Evolutionary conservation across 1,140 invertebrate genomes (phyloP).

Genomic region (Tachypleus tridentatus): DNA sequence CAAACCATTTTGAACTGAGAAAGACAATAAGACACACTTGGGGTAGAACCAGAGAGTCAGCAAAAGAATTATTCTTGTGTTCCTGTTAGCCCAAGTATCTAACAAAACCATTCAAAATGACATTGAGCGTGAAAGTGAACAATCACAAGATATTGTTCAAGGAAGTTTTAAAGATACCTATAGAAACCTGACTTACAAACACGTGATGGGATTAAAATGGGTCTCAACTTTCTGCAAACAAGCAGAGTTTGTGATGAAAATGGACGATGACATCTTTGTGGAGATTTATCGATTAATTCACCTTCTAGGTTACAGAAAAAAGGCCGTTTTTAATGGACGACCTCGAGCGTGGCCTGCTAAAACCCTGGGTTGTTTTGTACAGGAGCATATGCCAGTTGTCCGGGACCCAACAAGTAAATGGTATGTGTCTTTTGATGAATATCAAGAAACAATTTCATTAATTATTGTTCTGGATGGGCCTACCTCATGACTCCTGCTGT

Average conservation of each 20-base stretch:
- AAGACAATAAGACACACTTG: constrained; percentile 42
- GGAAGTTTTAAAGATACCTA: constrained; percentile 66
- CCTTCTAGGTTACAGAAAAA: constrained; percentile 21
- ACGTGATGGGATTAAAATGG: constrained; percentile 76
- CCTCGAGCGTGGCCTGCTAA: constrained; percentile 23
- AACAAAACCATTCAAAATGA: constrained; percentile 7
- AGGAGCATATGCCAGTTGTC: constrained; percentile 49
- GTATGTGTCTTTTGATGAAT: constrained; percentile 59
- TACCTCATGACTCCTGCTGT: constrained; percentile 54
- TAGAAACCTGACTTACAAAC: constrained; percentile 73
- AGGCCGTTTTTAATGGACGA: not conserved
- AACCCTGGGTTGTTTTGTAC: constrained; percentile 46
- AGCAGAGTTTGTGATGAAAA: constrained; percentile 61
- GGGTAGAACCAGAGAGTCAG: not conserved
- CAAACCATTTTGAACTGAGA: constrained; percentile 52
- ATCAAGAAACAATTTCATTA: constrained; percentile 48
- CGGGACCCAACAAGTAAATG: constrained; percentile 53
- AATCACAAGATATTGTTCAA: constrained; percentile 60
- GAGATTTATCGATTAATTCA: constrained; percentile 52
- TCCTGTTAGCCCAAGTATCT: constrained; percentile 9
- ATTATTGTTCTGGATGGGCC: constrained; percentile 61
- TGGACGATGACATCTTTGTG: constrained; percentile 76
- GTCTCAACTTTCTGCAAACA: constrained; percentile 47
- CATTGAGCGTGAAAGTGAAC: constrained; percentile 43
- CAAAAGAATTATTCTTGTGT: constrained; percentile 2